A percentile compares a stretch with the other conserved stretches of the same genome.
Evolutionary conservation across 35 echinoderm and acorn worm species (phyloP).

Genomic region (Ptychodera flava): DNA sequence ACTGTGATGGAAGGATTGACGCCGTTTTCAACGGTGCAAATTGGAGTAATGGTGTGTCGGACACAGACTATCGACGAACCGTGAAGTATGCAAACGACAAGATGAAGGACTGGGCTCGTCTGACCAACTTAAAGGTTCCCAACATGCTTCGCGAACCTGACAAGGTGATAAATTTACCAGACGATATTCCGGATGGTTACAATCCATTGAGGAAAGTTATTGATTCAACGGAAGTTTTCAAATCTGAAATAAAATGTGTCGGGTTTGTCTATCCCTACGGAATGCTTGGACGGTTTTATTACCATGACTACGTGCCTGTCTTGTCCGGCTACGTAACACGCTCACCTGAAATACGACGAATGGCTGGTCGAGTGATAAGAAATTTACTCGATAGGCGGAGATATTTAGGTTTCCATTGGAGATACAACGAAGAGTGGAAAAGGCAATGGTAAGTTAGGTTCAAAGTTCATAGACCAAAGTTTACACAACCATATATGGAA

Average conservation of each 20-base stretch:
- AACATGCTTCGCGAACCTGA: conserved; percentile 8
- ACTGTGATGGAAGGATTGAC: conserved; percentile 20
- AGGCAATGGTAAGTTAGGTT: conserved; percentile 25
- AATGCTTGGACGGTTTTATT: conserved; percentile 22
- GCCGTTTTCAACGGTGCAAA: conserved; percentile 31
- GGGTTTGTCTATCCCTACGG: conserved; percentile 45
- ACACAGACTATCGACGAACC: background rate
- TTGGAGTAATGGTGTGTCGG: background rate
- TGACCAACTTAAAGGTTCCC: conserved; percentile 17
- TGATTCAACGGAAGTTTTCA: conserved; percentile 11
- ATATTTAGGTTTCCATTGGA: conserved; percentile 40
- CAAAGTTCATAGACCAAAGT: no score
- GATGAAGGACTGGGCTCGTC: conserved; percentile 5
- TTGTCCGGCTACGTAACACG: conserved; percentile 9
- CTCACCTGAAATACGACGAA: background rate
- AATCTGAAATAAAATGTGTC: background rate
- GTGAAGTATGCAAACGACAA: background rate
- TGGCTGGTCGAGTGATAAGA: conserved; percentile 3
- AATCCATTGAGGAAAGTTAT: background rate
- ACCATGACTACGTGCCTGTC: background rate
- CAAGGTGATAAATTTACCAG: conserved; percentile 16
- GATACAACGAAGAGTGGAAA: conserved; percentile 39
- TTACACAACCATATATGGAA: no score
- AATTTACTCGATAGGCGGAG: background rate
- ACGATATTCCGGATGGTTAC: conserved; percentile 4